These are phyloP conservation scores for Cantharis flavilabris DNA, from an alignment of 2,888 invertebrate species.

Conservation along the genomic window DNA sequence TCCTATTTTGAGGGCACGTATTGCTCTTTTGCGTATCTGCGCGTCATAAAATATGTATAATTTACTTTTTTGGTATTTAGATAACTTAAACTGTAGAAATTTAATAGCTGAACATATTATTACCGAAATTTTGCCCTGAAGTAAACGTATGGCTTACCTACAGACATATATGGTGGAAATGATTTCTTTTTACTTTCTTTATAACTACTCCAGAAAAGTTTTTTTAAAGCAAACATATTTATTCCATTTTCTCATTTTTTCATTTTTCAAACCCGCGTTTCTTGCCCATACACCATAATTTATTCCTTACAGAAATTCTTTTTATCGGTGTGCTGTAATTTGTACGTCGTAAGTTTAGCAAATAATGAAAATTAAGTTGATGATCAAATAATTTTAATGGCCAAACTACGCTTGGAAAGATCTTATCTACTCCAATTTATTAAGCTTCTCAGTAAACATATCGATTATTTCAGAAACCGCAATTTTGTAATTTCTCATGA, in stretches of 20 bases:
- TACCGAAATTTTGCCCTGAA: background rate
- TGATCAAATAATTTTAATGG: background rate
- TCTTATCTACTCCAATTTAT: background rate
- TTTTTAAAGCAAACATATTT: background rate
- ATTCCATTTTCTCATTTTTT: background rate
- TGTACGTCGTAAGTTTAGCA: background rate
- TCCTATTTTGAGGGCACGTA: background rate
- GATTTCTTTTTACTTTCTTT: background rate
- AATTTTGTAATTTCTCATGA: background rate
- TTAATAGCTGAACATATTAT: background rate
- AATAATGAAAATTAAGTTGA: background rate
- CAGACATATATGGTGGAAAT: background rate
- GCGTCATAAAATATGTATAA: background rate
- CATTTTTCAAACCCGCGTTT: background rate
- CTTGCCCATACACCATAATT: background rate
- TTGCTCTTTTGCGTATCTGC: background rate
- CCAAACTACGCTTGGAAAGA: background rate
- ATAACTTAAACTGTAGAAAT: background rate
- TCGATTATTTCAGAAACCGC: background rate
- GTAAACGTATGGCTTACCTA: background rate
- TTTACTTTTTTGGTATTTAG: background rate
- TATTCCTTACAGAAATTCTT: background rate
- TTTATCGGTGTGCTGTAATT: background rate
- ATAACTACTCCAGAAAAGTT: background rate
- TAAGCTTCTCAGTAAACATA: background rate